Percentiles rank a stretch among this genome's conserved stretches.
phyloP scores from a whole-genome alignment of 2,888 invertebrate species.

The Tiliacea citrago region DNA sequence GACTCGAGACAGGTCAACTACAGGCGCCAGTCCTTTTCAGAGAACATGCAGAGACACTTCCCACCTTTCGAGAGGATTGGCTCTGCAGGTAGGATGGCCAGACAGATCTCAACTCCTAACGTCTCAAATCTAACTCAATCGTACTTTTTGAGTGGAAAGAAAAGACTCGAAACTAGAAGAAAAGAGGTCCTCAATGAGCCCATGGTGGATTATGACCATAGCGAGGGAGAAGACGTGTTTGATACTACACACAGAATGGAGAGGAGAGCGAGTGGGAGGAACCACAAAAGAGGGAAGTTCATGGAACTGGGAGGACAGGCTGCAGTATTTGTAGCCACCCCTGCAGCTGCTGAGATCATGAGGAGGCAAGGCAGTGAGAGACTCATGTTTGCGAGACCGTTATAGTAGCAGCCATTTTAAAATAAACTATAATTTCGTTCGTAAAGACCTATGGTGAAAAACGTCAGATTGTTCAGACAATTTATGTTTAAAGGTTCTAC shows the following conservation, averaged over 20 bases:
- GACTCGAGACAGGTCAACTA: conserved; percentile 79
- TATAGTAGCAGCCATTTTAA: conserved; percentile 68
- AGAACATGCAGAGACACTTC: conserved; percentile 84
- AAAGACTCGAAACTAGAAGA: conserved; percentile 79
- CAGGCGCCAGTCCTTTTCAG: conserved; percentile 86
- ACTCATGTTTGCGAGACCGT: conserved; percentile 85
- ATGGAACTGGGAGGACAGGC: conserved; percentile 84
- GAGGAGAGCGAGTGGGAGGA: conserved; percentile 77
- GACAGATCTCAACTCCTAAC: conserved; percentile 85
- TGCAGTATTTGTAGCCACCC: conserved; percentile 85
- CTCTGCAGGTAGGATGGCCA: conserved; percentile 75
- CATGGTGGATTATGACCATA: conserved; percentile 87
- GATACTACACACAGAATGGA: conserved; percentile 80
- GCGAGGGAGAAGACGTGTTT: conserved; percentile 87
- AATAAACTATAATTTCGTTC: conserved; percentile 8
- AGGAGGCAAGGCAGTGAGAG: conserved; percentile 86
- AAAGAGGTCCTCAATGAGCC: conserved; percentile 85
- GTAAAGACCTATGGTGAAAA: background rate
- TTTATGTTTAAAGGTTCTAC: background rate
- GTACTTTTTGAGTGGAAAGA: conserved; percentile 80
- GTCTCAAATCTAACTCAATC: conserved; percentile 79
- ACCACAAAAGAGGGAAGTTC: conserved; percentile 81
- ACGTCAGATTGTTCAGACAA: background rate
- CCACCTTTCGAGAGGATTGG: conserved; percentile 81
- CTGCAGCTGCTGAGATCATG: conserved; percentile 86